Base-by-base conservation (phyloP, 2,113 vertebrate species). In the Alligator mississippiensis region DNA sequence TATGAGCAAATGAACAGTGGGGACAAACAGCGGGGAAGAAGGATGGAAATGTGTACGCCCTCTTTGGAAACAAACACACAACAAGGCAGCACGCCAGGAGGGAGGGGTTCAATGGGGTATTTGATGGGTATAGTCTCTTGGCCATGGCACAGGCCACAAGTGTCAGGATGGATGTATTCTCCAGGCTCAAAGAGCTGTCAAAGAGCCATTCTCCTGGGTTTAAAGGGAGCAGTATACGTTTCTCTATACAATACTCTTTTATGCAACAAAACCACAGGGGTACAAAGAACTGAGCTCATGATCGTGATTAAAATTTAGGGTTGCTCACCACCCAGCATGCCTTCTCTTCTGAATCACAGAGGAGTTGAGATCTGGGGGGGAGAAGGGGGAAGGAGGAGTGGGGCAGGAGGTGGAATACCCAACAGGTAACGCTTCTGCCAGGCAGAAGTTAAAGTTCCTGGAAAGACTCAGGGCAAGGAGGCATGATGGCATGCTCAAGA, bases 361-460 rank as follows among this genome's bases (percentile, higher is more conserved):
- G 82, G 58, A 13, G 2, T 74, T 93, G 27, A 30, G n/a, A 27
- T 82, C 34, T 38, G 6, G 61, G 54, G 82, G 47, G 47, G 47
- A 47, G 47, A 9, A 47, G 47, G 47, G 47, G 47, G 47, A 9
- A 47, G 47, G 47, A 47, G 47, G 47, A 47, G 47, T 47, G 47
- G 47, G 47, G 47, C 47, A 47, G 47, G 47, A 47, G 47, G 47
- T 47, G 47, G 79, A 58, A 68, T 19, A 90, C 63, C 82, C 87
- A 84, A 87, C 5, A 0, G 88, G 93, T 86, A 28, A 78, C 89
- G 91, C 93, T 89, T 91, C 92, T 78, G 74, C 89, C 62, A 22
- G 10, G 38, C 9, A 34, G 63, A 94, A 72, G 79, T 66, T 34
- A 9, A 62, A 24, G 66, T 47, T 83, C 76, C 80, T 81, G 84